Evolutionary conservation across 2,888 invertebrate genomes (phyloP).

Genomic region (Eumerus sabulonum): DNA sequence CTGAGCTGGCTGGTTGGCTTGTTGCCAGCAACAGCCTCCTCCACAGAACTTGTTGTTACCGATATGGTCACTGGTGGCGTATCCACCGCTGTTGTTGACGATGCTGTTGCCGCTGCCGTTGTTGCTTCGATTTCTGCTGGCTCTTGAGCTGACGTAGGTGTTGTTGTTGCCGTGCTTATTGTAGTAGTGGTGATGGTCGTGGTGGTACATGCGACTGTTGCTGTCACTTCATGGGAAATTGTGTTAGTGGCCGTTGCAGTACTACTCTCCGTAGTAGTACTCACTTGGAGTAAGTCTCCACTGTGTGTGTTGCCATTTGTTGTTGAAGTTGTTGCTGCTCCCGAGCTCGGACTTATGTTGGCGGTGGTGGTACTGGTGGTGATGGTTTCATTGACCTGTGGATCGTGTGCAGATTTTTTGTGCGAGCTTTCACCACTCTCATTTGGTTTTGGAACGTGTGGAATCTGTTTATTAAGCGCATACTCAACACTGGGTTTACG

Average conservation of each 20-base stretch:
- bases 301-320: conserved; percentile 71
- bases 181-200: conserved; percentile 64
- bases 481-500: conserved; percentile 51
- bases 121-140: conserved; percentile 39
- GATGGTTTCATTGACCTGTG: conserved; percentile 66
- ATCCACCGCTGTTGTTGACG: conserved; percentile 33
- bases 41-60: conserved; percentile 63
- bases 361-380: not conserved
- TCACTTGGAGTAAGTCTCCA: conserved; percentile 66
- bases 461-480: conserved; percentile 55
- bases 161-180: conserved; percentile 29
- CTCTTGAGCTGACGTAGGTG: conserved; percentile 70
- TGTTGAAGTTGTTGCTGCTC: conserved; percentile 10
- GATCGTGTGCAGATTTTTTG: conserved; percentile 61
- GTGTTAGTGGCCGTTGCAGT: conserved; percentile 34
- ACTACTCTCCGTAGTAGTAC: conserved; percentile 71
- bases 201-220: conserved; percentile 61
- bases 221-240: conserved; percentile 48
- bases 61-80: conserved; percentile 63
- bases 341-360: too few relatives aligned
- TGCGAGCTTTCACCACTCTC: conserved; percentile 62
- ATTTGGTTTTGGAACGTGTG: conserved; percentile 66
- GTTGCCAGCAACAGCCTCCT: conserved; percentile 72
- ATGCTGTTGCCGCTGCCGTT: conserved; percentile 57
- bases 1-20: conserved; percentile 73